Conservation (phyloP, 1,140 invertebrate genomes). For the Panagrolaimus sp. region DNA sequence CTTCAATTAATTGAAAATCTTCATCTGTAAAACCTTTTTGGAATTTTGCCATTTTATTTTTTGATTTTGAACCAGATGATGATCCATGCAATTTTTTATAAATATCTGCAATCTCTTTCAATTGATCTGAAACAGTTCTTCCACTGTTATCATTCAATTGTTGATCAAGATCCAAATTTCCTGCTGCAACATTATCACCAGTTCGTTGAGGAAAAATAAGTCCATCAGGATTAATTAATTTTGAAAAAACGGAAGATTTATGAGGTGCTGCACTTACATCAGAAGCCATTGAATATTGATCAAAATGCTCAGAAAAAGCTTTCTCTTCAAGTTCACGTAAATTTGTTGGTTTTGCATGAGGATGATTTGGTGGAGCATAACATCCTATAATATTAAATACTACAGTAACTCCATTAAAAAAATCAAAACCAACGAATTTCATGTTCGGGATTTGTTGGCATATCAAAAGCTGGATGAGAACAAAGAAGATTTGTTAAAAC, state of each 20-base stretch:
- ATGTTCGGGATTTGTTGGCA: background rate
- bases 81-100: background rate
- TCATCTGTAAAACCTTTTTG: background rate
- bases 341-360: background rate
- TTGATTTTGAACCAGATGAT: background rate
- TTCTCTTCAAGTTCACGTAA: conserved; percentile 2
- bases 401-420: too few relatives aligned
- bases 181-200: background rate
- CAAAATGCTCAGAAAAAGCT: background rate
- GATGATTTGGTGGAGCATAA: background rate
- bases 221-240: background rate
- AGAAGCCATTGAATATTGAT: background rate
- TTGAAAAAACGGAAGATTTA: background rate
- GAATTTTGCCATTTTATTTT: background rate
- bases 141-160: background rate
- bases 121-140: background rate
- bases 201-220: background rate
- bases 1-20: conserved; percentile 5
- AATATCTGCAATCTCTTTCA: background rate
- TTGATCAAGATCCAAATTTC: background rate
- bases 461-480: conserved; percentile 10
- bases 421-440: background rate
- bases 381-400: background rate
- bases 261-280: background rate
- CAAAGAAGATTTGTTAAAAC: conserved; percentile 5